Conservation (phyloP, 2,888 invertebrate species). For the Portevinia maculata region DNA sequence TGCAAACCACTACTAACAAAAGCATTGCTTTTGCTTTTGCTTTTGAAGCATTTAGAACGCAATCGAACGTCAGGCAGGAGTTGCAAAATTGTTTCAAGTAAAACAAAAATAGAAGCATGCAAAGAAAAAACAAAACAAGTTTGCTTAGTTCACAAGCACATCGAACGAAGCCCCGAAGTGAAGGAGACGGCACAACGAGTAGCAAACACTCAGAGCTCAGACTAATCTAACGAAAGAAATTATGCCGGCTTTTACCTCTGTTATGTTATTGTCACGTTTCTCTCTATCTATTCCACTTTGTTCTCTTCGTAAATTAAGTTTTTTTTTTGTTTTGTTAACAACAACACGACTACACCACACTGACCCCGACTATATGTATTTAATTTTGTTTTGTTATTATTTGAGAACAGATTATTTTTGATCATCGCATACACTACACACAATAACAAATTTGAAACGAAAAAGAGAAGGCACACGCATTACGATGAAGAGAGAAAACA, state of each 20-base stretch:
- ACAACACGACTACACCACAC: not conserved
- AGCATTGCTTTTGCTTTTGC: no score
- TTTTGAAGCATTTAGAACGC: no score
- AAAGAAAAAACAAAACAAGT: not conserved
- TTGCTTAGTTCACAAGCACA: no score
- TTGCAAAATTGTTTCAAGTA: no score
- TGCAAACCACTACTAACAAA: no score
- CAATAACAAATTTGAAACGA: not conserved
- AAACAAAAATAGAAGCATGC: not conserved
- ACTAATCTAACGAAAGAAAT: constrained; percentile 32
- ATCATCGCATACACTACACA: constrained; percentile 4
- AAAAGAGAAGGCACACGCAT: not conserved
- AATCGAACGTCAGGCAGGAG: no score
- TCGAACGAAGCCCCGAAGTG: not conserved
- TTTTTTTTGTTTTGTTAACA: not conserved
- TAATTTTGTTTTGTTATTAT: constrained; percentile 34
- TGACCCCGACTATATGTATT: not conserved
- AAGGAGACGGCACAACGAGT: not conserved
- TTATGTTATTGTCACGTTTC: constrained; percentile 64
- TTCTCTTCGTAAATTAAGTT: constrained; percentile 17
- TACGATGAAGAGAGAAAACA: not conserved
- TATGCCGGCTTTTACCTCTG: constrained; percentile 66
- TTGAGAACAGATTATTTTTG: not conserved
- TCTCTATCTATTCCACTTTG: constrained; percentile 16
- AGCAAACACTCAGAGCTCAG: constrained; percentile 23